Base-by-base conservation (phyloP, 2,113 vertebrate species). In the Actenoides lindsayi region DNA sequence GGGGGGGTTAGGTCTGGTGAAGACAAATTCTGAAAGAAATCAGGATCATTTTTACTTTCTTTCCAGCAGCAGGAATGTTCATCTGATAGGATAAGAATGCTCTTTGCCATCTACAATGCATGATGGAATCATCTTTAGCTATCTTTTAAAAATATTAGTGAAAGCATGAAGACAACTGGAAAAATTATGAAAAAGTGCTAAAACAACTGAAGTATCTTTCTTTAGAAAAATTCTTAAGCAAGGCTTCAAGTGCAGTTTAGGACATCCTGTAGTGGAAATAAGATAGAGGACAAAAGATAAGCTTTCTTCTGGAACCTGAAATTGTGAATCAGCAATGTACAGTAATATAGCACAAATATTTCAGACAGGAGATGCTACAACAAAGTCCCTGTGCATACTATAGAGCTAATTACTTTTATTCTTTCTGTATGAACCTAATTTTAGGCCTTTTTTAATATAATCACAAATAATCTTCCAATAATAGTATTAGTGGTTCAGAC, bases 171-270 rank as follows among this genome's bases (percentile, higher is more conserved):
- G 80, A 91, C 54, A 93, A 51, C 28, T 91, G 60, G 79, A 90
- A 94, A 77, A 93, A 87, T 25, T 94, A n/a, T 10, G 12, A 94
- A 46, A 83, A 86, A 81, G n/a, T 90, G 76, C 50, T 68, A 80
- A 87, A 96, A 90, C 37, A 83, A 86, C 74, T 83, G 11, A 88
- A 94, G 28, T 78, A 62, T 75, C 41, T 89, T 93, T n/a, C 75
- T 84, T 80, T 24, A 57, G 59, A 77, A 89, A 90, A 90, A 85
- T 62, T 90, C 25, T 81, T 69, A 74, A 94, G 23, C 53, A 83
- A 86, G 41, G 13, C 46, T 94, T 95, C 51, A 70, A 86, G 80
- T 87, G 51, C 56, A 69, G 48, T 93, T 90, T 63, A 81, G 80
- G 37, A 83, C 46, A 94, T 83, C 13, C 19, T 0, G 1, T 57